Evolutionary conservation across 1,140 invertebrate genomes (phyloP).

Genomic region (Drosophila takahashii): DNA sequence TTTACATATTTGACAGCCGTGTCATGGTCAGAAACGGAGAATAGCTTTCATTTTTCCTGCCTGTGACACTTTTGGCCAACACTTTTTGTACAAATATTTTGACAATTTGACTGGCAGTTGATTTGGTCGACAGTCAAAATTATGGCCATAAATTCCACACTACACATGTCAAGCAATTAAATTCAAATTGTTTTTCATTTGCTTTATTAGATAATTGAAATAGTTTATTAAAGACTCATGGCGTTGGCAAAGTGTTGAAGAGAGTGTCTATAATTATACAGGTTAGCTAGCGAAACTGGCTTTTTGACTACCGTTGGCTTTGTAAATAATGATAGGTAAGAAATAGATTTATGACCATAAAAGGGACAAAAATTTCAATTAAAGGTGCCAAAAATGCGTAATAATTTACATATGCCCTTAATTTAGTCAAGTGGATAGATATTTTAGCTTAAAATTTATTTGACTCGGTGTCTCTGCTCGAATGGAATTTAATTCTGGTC

Average conservation of each 20-base stretch:
- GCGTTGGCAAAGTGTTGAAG: background rate
- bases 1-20: constrained; percentile 69
- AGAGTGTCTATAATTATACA: background rate
- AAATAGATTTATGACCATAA: background rate
- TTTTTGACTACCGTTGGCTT: background rate
- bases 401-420: background rate
- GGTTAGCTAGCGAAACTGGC: background rate
- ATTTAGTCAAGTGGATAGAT: background rate
- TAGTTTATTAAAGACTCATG: constrained; percentile 21
- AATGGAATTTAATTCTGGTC: constrained; percentile 4
- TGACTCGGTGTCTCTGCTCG: too few species aligned
- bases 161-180: constrained; percentile 37
- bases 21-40: constrained; percentile 40
- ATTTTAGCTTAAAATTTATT: background rate
- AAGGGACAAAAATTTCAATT: background rate
- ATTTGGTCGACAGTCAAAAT: constrained; percentile 24
- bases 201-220: constrained; percentile 28
- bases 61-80: constrained; percentile 56
- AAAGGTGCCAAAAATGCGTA: background rate
- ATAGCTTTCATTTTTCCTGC: constrained; percentile 56
- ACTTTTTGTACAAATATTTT: constrained; percentile 51
- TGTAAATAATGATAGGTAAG: background rate
- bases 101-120: constrained; percentile 52
- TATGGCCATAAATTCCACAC: constrained; percentile 39
- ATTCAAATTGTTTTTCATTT: constrained; percentile 41